Evolutionary conservation across 2,888 invertebrate genomes (phyloP).

Genomic region (Syrphus vitripennis): DNA sequence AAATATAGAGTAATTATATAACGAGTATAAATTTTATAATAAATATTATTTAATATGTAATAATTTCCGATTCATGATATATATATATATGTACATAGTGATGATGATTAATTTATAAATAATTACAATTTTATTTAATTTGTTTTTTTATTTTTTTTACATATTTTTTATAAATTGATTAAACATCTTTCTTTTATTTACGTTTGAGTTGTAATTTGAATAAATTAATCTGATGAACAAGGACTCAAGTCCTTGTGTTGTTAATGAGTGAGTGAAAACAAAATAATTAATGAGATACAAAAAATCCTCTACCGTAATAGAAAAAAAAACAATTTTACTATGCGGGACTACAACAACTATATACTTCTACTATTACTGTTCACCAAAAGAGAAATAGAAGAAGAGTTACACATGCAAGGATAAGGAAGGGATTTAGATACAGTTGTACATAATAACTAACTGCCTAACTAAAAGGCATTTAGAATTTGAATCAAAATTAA

Average conservation of each 20-base stretch:
- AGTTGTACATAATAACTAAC: not conserved
- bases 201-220: slow-evolving; percentile 58
- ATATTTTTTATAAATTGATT: slow-evolving; percentile 8
- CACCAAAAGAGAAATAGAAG: slow-evolving; percentile 13
- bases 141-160: slow-evolving; percentile 11
- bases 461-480: slow-evolving; percentile 38
- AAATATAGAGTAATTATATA: slow-evolving; percentile 19
- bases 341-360: slow-evolving; percentile 25
- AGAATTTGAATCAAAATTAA: slow-evolving; percentile 40
- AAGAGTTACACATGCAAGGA: slow-evolving; percentile 47
- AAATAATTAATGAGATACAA: not conserved
- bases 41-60: slow-evolving; percentile 1
- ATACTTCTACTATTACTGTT: slow-evolving; percentile 18
- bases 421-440: slow-evolving; percentile 29
- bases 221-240: slow-evolving; percentile 68
- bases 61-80: slow-evolving; percentile 45
- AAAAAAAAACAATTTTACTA: slow-evolving; percentile 23
- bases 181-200: slow-evolving; percentile 29
- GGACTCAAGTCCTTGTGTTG: slow-evolving; percentile 23
- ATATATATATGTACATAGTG: slow-evolving; percentile 64
- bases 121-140: slow-evolving; percentile 54
- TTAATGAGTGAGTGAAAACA: slow-evolving; percentile 56
- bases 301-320: slow-evolving; percentile 34
- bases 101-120: slow-evolving; percentile 68
- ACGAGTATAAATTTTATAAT: slow-evolving; percentile 1